phyloP scores from a whole-genome alignment of 1,140 invertebrate species.

The Zaprionus nigranus region DNA sequence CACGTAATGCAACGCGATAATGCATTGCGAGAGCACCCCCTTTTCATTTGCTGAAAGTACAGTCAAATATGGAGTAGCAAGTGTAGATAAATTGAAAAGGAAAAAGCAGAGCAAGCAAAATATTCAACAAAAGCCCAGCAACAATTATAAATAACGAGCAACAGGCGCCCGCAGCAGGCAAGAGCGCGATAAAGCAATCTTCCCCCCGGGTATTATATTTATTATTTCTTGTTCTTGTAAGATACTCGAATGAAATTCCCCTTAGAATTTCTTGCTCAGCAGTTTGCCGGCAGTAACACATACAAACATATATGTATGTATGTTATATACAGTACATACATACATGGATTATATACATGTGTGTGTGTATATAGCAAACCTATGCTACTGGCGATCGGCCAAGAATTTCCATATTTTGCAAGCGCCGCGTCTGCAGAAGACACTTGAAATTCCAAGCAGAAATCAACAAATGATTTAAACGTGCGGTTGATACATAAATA shows the following conservation, averaged over 20 bases:
- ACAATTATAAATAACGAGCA: slow-evolving; percentile 20
- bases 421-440: slow-evolving; percentile 3
- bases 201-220: neutral
- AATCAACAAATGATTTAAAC: slow-evolving; percentile 16
- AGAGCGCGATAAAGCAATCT: slow-evolving; percentile 24
- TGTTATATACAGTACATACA: slow-evolving; percentile 17
- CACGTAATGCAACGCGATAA: too few relatives aligned
- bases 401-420: slow-evolving; percentile 1
- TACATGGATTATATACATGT: too few relatives aligned
- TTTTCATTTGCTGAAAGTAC: neutral
- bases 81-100: slow-evolving; percentile 10
- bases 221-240: neutral
- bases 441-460: neutral
- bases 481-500: slow-evolving; percentile 3
- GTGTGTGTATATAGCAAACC: slow-evolving; percentile 4
- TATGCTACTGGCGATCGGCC: slow-evolving; percentile 1
- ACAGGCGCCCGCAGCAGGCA: slow-evolving; percentile 33
- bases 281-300: neutral
- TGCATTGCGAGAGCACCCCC: neutral
- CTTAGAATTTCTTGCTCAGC: slow-evolving; percentile 1
- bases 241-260: slow-evolving; percentile 1
- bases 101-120: neutral
- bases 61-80: neutral
- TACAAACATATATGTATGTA: neutral
- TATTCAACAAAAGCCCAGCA: slow-evolving; percentile 5